Evolutionary conservation across 2,888 invertebrate species (phyloP).

Genomic region (Tetheella fluctuosa): DNA sequence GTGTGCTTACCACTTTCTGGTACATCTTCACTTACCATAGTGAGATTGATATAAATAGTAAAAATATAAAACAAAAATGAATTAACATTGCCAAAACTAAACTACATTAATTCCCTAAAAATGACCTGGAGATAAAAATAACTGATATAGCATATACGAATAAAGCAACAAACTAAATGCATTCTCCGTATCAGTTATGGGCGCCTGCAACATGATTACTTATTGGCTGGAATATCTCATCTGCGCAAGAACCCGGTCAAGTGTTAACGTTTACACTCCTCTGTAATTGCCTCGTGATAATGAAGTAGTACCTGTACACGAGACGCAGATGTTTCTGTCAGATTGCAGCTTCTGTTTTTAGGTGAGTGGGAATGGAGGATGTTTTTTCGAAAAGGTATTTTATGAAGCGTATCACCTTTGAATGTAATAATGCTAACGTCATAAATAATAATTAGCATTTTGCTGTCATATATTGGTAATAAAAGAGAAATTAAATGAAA

Average conservation of each 20-base stretch:
- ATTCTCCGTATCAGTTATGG: conserved; percentile 5
- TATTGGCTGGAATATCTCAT: neutral
- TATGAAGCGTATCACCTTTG: neutral
- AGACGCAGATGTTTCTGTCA: conserved; percentile 44
- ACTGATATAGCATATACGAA: too few relatives aligned
- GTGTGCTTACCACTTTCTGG: too few relatives aligned
- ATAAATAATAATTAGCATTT: too few relatives aligned
- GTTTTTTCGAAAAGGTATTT: neutral
- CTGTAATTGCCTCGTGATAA: conserved; percentile 60
- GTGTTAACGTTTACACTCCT: conserved; percentile 51
- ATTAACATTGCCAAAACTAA: too few relatives aligned
- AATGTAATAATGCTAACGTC: too few relatives aligned
- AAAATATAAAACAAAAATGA: too few relatives aligned
- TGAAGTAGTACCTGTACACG: conserved; percentile 49
- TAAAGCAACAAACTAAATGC: conserved; percentile 2
- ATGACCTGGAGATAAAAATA: too few relatives aligned
- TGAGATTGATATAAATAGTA: too few relatives aligned
- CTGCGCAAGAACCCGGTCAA: conserved; percentile 35
- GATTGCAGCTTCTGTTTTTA: conserved; percentile 8
- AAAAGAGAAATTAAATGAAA: too few relatives aligned
- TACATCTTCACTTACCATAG: too few relatives aligned
- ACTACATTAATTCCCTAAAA: too few relatives aligned
- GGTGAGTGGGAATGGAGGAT: neutral
- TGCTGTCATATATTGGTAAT: too few relatives aligned
- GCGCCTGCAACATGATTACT: conserved; percentile 6